A percentile compares a stretch with the other conserved stretches of the same genome.
These are phyloP conservation scores for Hypena proboscidalis DNA, from an alignment of 2,888 invertebrate genomes.

Conservation along the genomic window DNA sequence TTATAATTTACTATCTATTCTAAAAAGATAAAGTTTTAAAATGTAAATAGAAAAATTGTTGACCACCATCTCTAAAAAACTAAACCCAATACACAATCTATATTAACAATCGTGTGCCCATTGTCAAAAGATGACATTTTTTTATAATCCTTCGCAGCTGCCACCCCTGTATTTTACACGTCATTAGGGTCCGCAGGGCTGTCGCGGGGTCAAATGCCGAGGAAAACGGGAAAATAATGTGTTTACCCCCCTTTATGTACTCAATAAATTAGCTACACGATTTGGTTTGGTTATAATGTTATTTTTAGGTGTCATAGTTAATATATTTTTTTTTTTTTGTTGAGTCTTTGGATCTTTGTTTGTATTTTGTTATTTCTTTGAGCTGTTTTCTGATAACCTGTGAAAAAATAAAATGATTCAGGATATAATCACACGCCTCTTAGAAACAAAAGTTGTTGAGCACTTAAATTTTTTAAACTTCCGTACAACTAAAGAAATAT, in stretches of 20 bases:
- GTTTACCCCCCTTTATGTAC: slow-evolving; percentile 46
- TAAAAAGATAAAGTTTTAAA: background rate
- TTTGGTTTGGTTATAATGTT: slow-evolving; percentile 5
- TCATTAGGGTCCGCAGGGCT: slow-evolving; percentile 62
- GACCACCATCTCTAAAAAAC: slow-evolving; percentile 26
- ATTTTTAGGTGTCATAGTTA: background rate
- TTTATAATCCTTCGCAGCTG: slow-evolving; percentile 41
- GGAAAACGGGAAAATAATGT: slow-evolving; percentile 75
- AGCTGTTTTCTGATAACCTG: too few relatives aligned
- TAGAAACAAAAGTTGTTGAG: too few relatives aligned
- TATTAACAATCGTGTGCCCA: slow-evolving; percentile 14
- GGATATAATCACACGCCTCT: too few relatives aligned
- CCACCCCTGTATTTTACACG: slow-evolving; percentile 66
- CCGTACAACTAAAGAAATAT: too few relatives aligned
- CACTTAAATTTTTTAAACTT: too few relatives aligned
- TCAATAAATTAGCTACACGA: slow-evolving; percentile 38
- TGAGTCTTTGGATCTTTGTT: too few relatives aligned
- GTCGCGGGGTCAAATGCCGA: slow-evolving; percentile 66
- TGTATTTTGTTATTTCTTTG: too few relatives aligned
- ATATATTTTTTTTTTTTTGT: background rate
- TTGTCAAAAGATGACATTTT: slow-evolving; percentile 41
- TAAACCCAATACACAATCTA: slow-evolving; percentile 25
- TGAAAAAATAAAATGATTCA: too few relatives aligned
- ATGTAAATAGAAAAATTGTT: slow-evolving; percentile 1
- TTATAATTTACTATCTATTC: background rate